phyloP scores from a whole-genome alignment of 2,888 invertebrate species.

The Blera fallax region DNA sequence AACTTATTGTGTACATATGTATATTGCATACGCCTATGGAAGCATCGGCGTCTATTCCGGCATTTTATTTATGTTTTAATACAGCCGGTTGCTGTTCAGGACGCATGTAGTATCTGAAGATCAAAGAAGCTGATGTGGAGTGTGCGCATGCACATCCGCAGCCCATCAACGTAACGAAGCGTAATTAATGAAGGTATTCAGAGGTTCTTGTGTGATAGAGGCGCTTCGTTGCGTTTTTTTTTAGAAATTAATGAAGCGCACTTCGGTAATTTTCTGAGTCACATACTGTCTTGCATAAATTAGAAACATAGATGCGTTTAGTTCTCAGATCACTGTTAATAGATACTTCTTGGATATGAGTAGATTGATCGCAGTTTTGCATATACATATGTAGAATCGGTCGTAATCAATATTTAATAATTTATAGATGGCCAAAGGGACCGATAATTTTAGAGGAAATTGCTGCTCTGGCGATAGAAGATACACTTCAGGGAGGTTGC shows the following conservation, averaged over 20 bases:
- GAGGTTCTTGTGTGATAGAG: background rate
- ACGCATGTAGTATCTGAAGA: conserved; percentile 35
- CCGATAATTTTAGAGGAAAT: background rate
- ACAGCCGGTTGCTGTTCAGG: background rate
- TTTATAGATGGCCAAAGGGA: conserved; percentile 7
- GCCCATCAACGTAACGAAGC: conserved; percentile 61
- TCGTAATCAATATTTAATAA: conserved; percentile 19
- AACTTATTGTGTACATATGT: conserved; percentile 17
- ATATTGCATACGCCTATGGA: background rate
- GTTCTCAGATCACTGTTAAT: background rate
- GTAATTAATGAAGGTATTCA: conserved; percentile 55
- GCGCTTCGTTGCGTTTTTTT: background rate
- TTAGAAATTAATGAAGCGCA: conserved; percentile 34
- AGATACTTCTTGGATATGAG: background rate
- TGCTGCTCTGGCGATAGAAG: background rate
- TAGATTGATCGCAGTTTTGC: conserved; percentile 16
- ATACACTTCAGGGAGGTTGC: background rate
- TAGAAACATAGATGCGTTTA: background rate
- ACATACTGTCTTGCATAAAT: conserved; percentile 40
- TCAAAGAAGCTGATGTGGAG: conserved; percentile 51
- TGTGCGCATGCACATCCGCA: conserved; percentile 61
- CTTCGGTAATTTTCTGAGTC: conserved; percentile 54
- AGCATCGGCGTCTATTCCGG: conserved; percentile 2
- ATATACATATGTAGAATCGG: background rate
- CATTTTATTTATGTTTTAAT: conserved; percentile 5